Conservation (phyloP, 2,113 vertebrate genomes). For the Lepus timidus region DNA sequence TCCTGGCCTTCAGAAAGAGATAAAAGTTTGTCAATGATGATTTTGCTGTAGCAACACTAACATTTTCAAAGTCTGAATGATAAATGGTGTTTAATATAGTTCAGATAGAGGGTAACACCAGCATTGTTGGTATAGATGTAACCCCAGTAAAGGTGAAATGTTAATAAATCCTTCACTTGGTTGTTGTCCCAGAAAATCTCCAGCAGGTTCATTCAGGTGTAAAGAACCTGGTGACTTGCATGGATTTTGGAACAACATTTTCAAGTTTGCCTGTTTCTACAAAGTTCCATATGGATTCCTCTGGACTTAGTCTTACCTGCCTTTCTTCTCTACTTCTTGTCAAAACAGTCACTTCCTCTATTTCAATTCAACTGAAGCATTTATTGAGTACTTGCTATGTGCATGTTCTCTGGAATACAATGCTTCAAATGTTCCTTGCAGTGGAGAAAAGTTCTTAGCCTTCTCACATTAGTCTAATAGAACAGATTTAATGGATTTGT, state of each 20-base stretch:
- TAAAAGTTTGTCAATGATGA: background rate
- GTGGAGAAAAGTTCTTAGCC: background rate
- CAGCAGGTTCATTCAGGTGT: background rate
- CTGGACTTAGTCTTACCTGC: background rate
- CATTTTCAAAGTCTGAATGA: background rate
- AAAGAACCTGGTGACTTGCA: background rate
- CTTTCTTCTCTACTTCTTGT: background rate
- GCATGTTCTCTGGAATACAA: background rate
- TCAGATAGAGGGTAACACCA: background rate
- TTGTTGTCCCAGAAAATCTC: background rate
- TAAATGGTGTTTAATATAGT: background rate
- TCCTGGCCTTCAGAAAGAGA: background rate
- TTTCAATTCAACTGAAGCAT: background rate
- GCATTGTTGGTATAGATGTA: background rate
- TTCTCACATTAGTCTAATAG: no score
- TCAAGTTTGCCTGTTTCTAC: background rate
- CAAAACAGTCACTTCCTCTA: background rate
- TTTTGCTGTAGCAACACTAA: background rate
- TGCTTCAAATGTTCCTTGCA: background rate
- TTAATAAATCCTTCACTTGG: background rate
- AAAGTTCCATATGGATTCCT: background rate
- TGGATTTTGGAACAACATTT: background rate
- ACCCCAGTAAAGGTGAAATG: background rate
- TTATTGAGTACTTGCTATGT: background rate
- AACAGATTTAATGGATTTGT: background rate